Percentiles rank a stretch among this genome's conserved stretches.
These are phyloP conservation scores for Myopa tessellatipennis DNA, from an alignment of 2,888 invertebrate genomes.

Conservation along the genomic window DNA sequence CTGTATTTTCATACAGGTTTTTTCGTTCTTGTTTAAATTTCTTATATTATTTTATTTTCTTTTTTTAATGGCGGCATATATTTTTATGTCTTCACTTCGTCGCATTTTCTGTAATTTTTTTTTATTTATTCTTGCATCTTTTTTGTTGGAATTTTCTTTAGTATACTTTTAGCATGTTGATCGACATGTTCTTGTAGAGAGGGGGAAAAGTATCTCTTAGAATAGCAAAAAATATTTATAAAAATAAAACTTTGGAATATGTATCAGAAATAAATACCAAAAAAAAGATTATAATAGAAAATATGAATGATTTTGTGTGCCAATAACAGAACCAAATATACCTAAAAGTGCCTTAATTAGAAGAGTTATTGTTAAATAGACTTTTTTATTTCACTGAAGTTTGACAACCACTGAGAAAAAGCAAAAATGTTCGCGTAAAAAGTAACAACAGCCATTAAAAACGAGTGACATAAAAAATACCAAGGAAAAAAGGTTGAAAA, in stretches of 20 bases:
- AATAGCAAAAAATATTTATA: not conserved
- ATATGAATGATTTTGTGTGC: not conserved
- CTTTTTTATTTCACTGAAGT: constrained; percentile 14
- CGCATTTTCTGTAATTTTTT: not conserved
- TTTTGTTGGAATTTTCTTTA: constrained; percentile 48
- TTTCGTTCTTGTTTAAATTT: constrained; percentile 6
- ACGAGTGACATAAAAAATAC: constrained; percentile 22
- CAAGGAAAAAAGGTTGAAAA: constrained; percentile 18
- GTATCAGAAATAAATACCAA: not conserved
- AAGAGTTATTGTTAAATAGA: constrained; percentile 2
- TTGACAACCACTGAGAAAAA: constrained; percentile 13
- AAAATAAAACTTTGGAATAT: constrained; percentile 11
- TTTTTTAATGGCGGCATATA: constrained; percentile 32
- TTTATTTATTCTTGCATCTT: not conserved
- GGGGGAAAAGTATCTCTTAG: constrained; percentile 2
- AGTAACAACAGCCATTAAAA: constrained; percentile 29
- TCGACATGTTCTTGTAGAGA: constrained; percentile 53
- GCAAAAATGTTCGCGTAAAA: constrained; percentile 8
- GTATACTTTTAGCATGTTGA: constrained; percentile 60
- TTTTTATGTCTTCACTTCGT: not conserved
- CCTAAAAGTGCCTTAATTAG: not conserved
- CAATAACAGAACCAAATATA: not conserved
- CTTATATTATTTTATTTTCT: not conserved
- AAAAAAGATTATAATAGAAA: constrained; percentile 1
- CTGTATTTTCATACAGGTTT: constrained; percentile 1